Evolutionary conservation across 2,797 vertebrate species (phyloP), one percentile per base, ranked within the genome.

Genomic region (Sebastes goodei): DNA sequence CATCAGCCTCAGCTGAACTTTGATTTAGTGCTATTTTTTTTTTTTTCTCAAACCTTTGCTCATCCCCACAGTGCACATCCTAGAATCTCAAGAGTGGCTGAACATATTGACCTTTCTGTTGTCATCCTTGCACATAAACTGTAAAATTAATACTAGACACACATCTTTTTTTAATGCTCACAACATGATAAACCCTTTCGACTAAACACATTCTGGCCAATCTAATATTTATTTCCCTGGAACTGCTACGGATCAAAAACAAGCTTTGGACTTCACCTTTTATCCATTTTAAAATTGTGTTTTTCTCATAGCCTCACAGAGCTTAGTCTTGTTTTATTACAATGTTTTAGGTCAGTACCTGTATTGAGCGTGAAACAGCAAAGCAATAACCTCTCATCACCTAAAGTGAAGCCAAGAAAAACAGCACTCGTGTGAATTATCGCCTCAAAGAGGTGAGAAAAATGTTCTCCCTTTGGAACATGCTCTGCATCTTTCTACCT

Each of bases 301-400:
- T 64, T 81, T 71, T 61, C 23, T 53, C 33, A 10, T 2, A 73
- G 32, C 32, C 23, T 68, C 52, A 49, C 62, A 35, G 33, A 81
- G 68, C 70, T 74, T 8, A 25, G 42, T 64, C 57, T 46, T 59
- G 63, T 66, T 77, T 83, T 72, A 84, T 84, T 74, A 49, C 69
- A 55, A 29, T 59, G 30, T 69, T 81, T 81, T 8, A 53, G 64
- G 79, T 71, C 73, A 65, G 70, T 64, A 53, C 66, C 74, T 77
- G 56, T 59, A 61, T 52, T 77, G 70, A 74, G 69, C 14, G 14
- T 33, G 62, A 78, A 70, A 56, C 72, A 62, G 73, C 71, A 61
- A 71, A 74, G 81, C 75, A 83, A 85, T 83, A 83, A 85, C 75
- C 70, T 75, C 55, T 75, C 73, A 75, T 75, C 84, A 81, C 55